Base-by-base conservation (phyloP, 2,113 vertebrate genomes). In the Pygoscelis adeliae region DNA sequence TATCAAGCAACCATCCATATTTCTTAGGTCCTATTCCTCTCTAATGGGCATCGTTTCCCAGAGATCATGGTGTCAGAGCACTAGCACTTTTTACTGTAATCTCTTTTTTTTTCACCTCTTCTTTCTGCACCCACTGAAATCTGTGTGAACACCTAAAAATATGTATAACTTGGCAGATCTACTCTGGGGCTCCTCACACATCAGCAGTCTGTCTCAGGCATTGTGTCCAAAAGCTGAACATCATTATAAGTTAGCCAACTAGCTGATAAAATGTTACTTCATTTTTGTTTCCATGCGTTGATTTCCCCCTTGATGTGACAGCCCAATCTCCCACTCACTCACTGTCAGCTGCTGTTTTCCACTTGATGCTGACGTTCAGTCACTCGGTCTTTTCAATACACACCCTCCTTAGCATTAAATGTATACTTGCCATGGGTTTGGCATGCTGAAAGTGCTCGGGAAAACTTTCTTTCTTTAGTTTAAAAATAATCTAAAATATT, bases 201-300 rank as follows among this genome's bases (percentile, higher is more conserved):
- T 91, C 93, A 96, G 86, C 93, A 94, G 56, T 38, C 91, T 91
- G 94, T 97, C 94, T 94, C 32, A 93, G 86, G 96, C 97, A 70
- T 62, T 61, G 67, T 62, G 90, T 96, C 92, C 94, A 94, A 90
- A 91, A 96, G 83, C 85, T 90, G 95, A 97, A 84, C 91, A 94
- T 95, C 90, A 94, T 94, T 97, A 88, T 72, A 92, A 87, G 67
- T 83, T 90, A 77, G 26, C 92, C 72, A 94, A 81, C 78, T 80
- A 55, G 67, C 86, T 94, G 83, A 55, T 89, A 92, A 91, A 97
- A 78, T 23, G 47, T 79, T 94, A 23, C 83, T 87, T 90, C 86
- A 84, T 87, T 91, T 96, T 92, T 91, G 65, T 88, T 94, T 80
- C 91, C 32, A 27, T 62, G 74, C 62, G 85, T 19, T 84, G 77